phyloP scores from a whole-genome alignment of 2,888 invertebrate genomes.

The Carabus problematicus region DNA sequence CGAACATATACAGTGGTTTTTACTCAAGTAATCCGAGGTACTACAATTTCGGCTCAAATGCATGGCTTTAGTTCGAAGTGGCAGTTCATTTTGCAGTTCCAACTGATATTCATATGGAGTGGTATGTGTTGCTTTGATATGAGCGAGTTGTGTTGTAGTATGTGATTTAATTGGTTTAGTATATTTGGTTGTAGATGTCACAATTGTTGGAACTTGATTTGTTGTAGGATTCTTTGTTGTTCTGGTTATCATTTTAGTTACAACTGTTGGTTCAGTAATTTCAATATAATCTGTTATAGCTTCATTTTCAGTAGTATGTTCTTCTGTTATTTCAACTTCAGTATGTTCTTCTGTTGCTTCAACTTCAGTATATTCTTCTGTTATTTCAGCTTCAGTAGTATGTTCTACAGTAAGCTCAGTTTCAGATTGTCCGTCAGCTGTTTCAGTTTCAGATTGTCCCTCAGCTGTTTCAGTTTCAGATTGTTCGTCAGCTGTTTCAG shows the following conservation, averaged over 20 bases:
- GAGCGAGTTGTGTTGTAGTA: not conserved
- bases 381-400: constrained; percentile 3
- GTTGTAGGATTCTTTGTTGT: not conserved
- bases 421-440: not conserved
- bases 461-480: not conserved
- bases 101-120: not conserved
- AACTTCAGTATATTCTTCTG: constrained; percentile 16
- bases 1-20: constrained; percentile 49
- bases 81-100: constrained; percentile 5
- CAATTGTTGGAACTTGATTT: not conserved
- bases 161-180: too few species aligned
- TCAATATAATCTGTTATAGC: not conserved
- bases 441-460: constrained; percentile 11
- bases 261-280: constrained; percentile 8
- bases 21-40: constrained; percentile 42
- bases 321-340: too few species aligned
- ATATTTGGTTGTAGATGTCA: not conserved
- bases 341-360: constrained; percentile 11
- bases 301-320: constrained; percentile 5
- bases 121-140: constrained; percentile 1
- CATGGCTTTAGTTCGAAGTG: constrained; percentile 9
- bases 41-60: constrained; percentile 43
- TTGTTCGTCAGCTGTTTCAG: constrained; percentile 5
- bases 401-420: not conserved
- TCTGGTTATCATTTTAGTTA: not conserved